These are phyloP conservation scores for Drosophila sproati DNA, from an alignment of 1,140 invertebrate species.

Conservation along the genomic window DNA sequence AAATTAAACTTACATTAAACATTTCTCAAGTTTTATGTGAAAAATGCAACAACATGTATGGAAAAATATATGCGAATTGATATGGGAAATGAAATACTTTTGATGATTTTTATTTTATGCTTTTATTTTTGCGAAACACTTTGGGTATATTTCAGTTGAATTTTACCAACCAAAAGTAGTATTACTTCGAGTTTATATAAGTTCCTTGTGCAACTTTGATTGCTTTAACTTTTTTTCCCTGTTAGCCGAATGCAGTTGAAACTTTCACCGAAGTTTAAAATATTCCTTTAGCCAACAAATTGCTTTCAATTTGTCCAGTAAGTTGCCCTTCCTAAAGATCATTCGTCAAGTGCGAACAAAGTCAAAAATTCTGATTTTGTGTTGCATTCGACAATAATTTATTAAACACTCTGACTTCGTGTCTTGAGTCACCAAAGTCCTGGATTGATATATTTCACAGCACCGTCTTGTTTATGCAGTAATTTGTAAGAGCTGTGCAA, in stretches of 20 bases:
- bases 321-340: not conserved
- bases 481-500: constrained; percentile 15
- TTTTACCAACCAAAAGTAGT: not conserved
- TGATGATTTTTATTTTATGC: not conserved
- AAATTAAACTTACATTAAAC: constrained; percentile 32
- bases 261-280: constrained; percentile 9
- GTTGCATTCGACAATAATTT: constrained; percentile 25
- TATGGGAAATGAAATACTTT: not conserved
- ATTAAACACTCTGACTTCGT: constrained; percentile 20
- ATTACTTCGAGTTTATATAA: not conserved
- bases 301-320: constrained; percentile 14
- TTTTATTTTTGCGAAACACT: not conserved
- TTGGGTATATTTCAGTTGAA: not conserved
- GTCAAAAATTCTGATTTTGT: constrained; percentile 26
- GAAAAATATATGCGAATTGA: constrained; percentile 1
- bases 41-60: not conserved
- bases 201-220: not conserved
- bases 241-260: constrained; percentile 17
- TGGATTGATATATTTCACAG: constrained; percentile 15
- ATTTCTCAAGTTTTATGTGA: constrained; percentile 6
- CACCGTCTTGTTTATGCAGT: constrained; percentile 11
- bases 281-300: constrained; percentile 1
- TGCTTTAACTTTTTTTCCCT: constrained; percentile 2
- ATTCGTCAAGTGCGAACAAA: constrained; percentile 33
- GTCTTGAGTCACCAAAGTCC: constrained; percentile 4